Conservation (phyloP, 2,888 invertebrate genomes). For the Callyntrura sp. region DNA sequence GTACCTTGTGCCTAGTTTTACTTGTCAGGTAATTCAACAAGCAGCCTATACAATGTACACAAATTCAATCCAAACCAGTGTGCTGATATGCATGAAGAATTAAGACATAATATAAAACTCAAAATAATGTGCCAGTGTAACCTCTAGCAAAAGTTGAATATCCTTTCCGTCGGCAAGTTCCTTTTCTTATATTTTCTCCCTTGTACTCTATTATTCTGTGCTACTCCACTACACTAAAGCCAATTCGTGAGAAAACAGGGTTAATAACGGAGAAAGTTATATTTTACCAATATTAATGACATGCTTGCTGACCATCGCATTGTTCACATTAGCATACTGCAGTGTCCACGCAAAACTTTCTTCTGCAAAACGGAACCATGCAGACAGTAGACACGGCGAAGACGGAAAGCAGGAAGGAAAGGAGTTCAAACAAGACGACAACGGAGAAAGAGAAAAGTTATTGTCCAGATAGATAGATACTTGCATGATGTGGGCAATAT, state of each 20-base stretch:
- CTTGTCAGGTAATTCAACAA: constrained; percentile 40
- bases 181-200: neutral
- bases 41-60: neutral
- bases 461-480: too few species aligned
- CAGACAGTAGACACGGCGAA: neutral
- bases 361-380: neutral
- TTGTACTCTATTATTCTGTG: neutral
- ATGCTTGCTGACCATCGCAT: constrained; percentile 40
- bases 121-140: neutral
- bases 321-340: neutral
- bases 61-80: neutral
- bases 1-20: too few species aligned
- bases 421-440: neutral
- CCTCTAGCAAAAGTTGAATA: constrained; percentile 31
- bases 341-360: neutral
- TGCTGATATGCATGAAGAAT: neutral
- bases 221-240: neutral
- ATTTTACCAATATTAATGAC: constrained; percentile 57
- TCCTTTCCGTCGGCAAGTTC: constrained; percentile 1
- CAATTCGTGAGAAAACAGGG: constrained; percentile 20
- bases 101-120: too few species aligned
- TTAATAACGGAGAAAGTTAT: constrained; percentile 5
- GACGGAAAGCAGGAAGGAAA: neutral
- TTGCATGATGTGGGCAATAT: too few species aligned
- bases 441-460: neutral